Evolutionary conservation across 2,888 invertebrate genomes (phyloP).

Genomic region (Cataglyphis cursor): DNA sequence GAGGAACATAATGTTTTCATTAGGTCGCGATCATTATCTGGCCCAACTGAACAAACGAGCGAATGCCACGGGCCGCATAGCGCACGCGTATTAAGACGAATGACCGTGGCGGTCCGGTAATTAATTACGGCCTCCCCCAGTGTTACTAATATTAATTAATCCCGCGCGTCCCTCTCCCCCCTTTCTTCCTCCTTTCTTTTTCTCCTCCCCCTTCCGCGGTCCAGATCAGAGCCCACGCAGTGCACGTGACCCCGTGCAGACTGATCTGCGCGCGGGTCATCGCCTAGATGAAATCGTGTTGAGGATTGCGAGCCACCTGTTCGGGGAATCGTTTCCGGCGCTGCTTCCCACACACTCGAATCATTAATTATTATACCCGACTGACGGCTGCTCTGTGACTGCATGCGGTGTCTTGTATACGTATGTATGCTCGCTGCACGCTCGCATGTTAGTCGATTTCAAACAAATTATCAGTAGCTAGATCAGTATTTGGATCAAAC

Average conservation of each 20-base stretch:
- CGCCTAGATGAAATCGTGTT: conserved; percentile 42
- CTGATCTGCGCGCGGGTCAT: conserved; percentile 32
- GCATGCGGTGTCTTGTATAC: not conserved
- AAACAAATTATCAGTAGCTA: conserved; percentile 35
- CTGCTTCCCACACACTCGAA: conserved; percentile 59
- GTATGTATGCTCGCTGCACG: not conserved
- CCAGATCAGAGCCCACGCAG: conserved; percentile 38
- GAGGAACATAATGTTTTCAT: conserved; percentile 80
- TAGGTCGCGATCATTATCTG: conserved; percentile 80
- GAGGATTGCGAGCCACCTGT: conserved; percentile 59
- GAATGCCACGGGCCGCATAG: conserved; percentile 73
- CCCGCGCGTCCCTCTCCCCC: conserved; percentile 60
- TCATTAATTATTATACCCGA: conserved; percentile 59
- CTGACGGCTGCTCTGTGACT: not conserved
- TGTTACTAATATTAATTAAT: conserved; percentile 84
- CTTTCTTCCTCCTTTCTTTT: not conserved
- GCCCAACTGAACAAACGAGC: conserved; percentile 76
- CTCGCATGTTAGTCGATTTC: not conserved
- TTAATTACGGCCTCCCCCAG: conserved; percentile 80
- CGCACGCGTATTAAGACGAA: conserved; percentile 79
- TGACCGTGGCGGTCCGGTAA: conserved; percentile 74
- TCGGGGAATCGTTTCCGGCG: conserved; percentile 61
- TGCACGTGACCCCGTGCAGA: conserved; percentile 60
- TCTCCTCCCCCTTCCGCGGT: conserved; percentile 14
- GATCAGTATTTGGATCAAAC: not conserved